Base-by-base conservation (phyloP, 2,797 vertebrate genomes). In the Nannoperca obscura region DNA sequence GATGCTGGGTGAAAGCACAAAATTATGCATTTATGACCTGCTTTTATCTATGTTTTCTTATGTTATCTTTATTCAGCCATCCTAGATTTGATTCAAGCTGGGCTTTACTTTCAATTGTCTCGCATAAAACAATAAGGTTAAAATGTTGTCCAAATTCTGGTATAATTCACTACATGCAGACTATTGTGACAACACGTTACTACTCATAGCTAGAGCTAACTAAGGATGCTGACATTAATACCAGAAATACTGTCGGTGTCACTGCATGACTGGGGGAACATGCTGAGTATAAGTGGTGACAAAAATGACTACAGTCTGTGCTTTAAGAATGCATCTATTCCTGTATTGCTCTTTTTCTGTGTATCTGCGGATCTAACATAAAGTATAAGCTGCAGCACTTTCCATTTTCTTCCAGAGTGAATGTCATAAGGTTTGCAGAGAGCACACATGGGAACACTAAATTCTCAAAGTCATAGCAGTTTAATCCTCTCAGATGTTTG, bases 1-100 rank as follows among this genome's bases (percentile, higher is more conserved):
- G 59, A 84, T 55, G 36, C 71, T 34, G 40, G 17, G 27, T 64
- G 62, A 74, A 82, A 78, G 62, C 74, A 74, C 36, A 60, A 78
- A 70, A 76, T 71, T 36, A 82, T 75, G 24, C 61, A 72, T 74
- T 46, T 30, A 62, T 59, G 60, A 68, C 34, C 71, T n/a, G 19
- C 47, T 81, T 24, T 66, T 71, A 46, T 14, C 42, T 27, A 27
- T 27, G 24, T 27, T 27, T 27, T 27, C 24, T 63, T 20, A 53
- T 55, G 14, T 32, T 67, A 61, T 34, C 9, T 78, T 67, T 42
- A 36, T 57, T 38, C 6, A 40, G 32, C 17, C 24, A 49, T 20
- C 44, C 36, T 5, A 22, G 38, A 70, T 71, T 54, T 71, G n/a
- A 77, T 72, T 84, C 36, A 59, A 66, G 27, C 53, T 47, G 17